Evolutionary conservation across 1,140 invertebrate species (phyloP), one percentile per base, ranked within the genome.

Genomic region (Doryteuthis pealeii): DNA sequence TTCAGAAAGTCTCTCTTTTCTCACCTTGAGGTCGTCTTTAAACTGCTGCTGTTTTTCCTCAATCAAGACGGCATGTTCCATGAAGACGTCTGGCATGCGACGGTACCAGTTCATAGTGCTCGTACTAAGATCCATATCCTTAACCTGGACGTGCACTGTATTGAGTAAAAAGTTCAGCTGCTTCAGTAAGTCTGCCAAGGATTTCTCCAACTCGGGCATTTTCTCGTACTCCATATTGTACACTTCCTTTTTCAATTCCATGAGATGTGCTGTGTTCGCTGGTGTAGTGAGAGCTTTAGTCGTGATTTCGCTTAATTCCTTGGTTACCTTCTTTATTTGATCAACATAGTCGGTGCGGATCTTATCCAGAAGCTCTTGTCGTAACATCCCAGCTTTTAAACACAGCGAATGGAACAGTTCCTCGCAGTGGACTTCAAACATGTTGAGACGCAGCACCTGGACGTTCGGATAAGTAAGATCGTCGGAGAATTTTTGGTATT

Each of bases 81-180:
- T 92, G 76, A 97, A 92, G 14, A 96, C 91, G 40, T 91, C 90
- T 0, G 92, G 91, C 89, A 97, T 92, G 45, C 92, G 91, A 22
- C 92, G 89, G 84, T 94, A 93, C 94, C 95, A 97, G 81, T 93
- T 92, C 82, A 96, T 95, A 0, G 94, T 92, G 74, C 92, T 92
- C 75, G 93, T 94, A 83, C 96, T 96, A 10, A 87, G 81, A 5
- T 83, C 76, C 75, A 96, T 92, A 88, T 97, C 94, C 14, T 94
- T 89, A 0, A 94, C 92, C 0, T 93, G 92, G 72, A 96, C 91
- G 0, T 90, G 86, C 0, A 92, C 92, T 83, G 94, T 93, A 86
- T 97, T 94, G 5, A 93, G 92, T 4, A 95, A 86, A 85, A 95
- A 95, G 75, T 92, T 84, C n/a, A 95, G 91, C 74, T 87, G 77